phyloP scores from a whole-genome alignment of 2,113 vertebrate genomes.

The Xiphophorus hellerii region DNA sequence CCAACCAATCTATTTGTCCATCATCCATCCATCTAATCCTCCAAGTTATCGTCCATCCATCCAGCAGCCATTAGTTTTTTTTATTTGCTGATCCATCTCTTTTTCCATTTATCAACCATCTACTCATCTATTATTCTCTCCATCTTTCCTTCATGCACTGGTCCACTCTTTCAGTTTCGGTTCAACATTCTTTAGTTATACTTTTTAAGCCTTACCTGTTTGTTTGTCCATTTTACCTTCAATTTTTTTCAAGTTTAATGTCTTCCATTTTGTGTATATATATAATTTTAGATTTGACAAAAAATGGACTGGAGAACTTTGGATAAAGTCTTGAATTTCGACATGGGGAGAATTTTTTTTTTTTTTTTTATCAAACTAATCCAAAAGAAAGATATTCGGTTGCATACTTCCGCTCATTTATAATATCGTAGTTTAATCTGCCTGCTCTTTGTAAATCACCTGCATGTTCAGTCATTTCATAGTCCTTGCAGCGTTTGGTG shows the following conservation, averaged over 20 bases:
- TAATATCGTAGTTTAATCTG: background rate
- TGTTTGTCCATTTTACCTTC: background rate
- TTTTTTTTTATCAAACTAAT: too few species aligned
- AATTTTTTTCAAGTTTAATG: background rate
- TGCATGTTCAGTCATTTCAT: too few species aligned
- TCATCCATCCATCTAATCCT: background rate
- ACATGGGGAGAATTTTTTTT: too few species aligned
- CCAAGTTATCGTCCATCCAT: too few species aligned
- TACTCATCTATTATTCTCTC: background rate
- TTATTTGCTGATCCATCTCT: too few species aligned
- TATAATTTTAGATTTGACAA: too few species aligned
- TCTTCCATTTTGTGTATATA: background rate
- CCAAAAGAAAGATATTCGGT: too few species aligned
- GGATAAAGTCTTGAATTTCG: too few species aligned
- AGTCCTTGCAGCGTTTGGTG: slow-evolving; percentile 7
- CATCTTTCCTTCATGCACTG: background rate
- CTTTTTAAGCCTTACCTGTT: background rate
- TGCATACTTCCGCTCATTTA: too few species aligned
- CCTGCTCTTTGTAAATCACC: background rate
- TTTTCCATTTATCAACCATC: background rate
- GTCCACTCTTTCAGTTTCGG: background rate
- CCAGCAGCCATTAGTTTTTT: too few species aligned
- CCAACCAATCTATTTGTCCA: background rate
- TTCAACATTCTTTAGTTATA: background rate
- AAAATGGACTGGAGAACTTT: too few species aligned